A percentile compares a stretch with the other conserved stretches of the same genome.
phyloP scores from a whole-genome alignment of 2,797 vertebrate genomes.

The Molossus alvarezi region DNA sequence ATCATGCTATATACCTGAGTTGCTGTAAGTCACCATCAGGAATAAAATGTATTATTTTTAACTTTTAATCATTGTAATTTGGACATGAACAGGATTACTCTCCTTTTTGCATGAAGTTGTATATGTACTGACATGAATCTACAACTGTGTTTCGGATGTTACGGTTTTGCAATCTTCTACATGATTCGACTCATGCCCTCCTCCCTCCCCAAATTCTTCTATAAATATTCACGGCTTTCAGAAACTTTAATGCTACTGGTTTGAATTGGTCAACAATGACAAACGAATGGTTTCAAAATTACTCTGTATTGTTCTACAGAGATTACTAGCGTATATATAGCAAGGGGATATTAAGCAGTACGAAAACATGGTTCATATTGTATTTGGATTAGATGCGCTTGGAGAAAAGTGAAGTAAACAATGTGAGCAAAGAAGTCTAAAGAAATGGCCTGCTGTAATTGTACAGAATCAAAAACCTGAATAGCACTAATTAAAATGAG shows the following conservation, averaged over 20 bases:
- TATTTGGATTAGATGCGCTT: constrained; percentile 80
- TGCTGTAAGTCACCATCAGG: constrained; percentile 38
- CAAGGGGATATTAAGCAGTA: constrained; percentile 66
- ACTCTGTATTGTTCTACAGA: constrained; percentile 60
- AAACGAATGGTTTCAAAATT: constrained; percentile 79
- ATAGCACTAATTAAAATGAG: constrained; percentile 92
- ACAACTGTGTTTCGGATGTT: constrained; percentile 69
- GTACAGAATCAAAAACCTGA: constrained; percentile 88
- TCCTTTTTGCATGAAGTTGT: constrained; percentile 25
- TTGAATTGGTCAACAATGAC: constrained; percentile 82
- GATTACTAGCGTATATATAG: constrained; percentile 76
- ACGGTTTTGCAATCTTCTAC: constrained; percentile 71
- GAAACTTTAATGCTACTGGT: constrained; percentile 76
- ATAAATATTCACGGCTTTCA: constrained; percentile 81
- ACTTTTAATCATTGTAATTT: constrained; percentile 59
- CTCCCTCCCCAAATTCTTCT: constrained; percentile 61
- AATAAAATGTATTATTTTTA: constrained; percentile 29
- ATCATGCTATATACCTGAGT: constrained; percentile 26
- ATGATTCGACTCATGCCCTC: constrained; percentile 40
- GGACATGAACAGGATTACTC: not conserved
- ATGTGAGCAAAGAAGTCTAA: constrained; percentile 84
- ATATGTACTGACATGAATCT: not conserved
- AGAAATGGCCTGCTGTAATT: constrained; percentile 88
- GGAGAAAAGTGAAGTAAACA: constrained; percentile 84
- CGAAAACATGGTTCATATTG: constrained; percentile 70